These are phyloP conservation scores for Drosophila jambulina DNA, from an alignment of 1,140 invertebrate species.

Conservation along the genomic window DNA sequence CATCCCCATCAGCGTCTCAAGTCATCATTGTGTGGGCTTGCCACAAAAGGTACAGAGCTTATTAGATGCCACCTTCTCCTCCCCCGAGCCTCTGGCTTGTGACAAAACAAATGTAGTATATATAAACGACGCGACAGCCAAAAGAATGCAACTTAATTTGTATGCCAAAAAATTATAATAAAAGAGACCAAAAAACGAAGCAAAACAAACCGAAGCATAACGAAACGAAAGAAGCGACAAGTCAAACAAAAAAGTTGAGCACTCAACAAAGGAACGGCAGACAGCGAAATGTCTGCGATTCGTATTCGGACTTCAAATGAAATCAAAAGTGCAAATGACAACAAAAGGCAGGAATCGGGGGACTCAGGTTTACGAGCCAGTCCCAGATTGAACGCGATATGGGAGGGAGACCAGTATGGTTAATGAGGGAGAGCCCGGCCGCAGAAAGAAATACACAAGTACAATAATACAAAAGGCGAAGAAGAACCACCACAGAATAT, in stretches of 20 bases:
- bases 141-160: slow-evolving; percentile 73
- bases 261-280: slow-evolving; percentile 59
- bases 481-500: slow-evolving; percentile 14
- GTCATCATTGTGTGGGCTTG: slow-evolving; percentile 58
- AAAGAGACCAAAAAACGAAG: slow-evolving; percentile 27
- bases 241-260: slow-evolving; percentile 64
- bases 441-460: slow-evolving; percentile 26
- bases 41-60: slow-evolving; percentile 39
- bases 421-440: slow-evolving; percentile 26
- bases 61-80: slow-evolving; percentile 37
- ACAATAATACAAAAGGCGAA: slow-evolving; percentile 27
- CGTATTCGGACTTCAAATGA: slow-evolving; percentile 70
- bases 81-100: slow-evolving; percentile 14
- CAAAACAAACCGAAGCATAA: slow-evolving; percentile 37
- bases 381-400: not conserved
- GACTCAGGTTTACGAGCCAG: slow-evolving; percentile 30
- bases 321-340: slow-evolving; percentile 82
- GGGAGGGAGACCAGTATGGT: slow-evolving; percentile 9
- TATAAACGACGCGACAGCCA: slow-evolving; percentile 32
- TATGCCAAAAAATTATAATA: slow-evolving; percentile 63
- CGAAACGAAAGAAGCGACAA: slow-evolving; percentile 53
- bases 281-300: slow-evolving; percentile 59
- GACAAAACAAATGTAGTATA: slow-evolving; percentile 31
- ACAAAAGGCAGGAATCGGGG: slow-evolving; percentile 68
- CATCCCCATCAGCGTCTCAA: slow-evolving; percentile 27